Evolutionary conservation across 2,888 invertebrate species (phyloP).

Genomic region (Tinea semifulvella): DNA sequence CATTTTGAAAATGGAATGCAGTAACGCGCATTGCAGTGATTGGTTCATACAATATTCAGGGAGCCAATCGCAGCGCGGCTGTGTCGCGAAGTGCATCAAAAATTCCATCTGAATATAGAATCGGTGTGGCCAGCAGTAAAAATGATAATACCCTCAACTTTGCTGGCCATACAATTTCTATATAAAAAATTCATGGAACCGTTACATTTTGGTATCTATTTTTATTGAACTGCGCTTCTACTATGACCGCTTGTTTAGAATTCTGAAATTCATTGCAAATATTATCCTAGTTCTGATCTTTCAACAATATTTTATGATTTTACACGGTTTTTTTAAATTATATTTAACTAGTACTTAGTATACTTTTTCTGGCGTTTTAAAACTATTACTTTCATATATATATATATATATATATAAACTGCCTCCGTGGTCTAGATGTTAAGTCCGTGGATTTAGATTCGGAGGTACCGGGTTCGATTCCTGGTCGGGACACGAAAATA

Average conservation of each 20-base stretch:
- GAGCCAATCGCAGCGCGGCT: constrained; percentile 56
- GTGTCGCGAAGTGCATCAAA: constrained; percentile 67
- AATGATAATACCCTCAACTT: constrained; percentile 66
- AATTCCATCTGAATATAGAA: constrained; percentile 66
- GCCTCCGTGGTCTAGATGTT: too few species aligned
- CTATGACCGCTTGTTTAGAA: constrained; percentile 1
- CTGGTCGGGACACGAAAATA: too few species aligned
- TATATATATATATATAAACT: too few species aligned
- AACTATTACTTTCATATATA: too few species aligned
- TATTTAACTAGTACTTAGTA: too few species aligned
- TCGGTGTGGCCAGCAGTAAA: constrained; percentile 65
- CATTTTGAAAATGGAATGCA: constrained; percentile 64
- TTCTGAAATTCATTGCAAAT: too few species aligned
- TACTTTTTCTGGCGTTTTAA: too few species aligned
- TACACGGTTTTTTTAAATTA: too few species aligned
- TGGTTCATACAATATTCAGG: constrained; percentile 67
- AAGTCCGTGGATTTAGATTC: too few species aligned
- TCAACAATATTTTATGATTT: too few species aligned
- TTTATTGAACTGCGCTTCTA: background rate
- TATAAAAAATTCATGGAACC: constrained; percentile 63
- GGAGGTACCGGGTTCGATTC: too few species aligned
- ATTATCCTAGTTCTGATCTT: constrained; percentile 3
- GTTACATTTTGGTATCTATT: background rate
- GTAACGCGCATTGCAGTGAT: constrained; percentile 56
- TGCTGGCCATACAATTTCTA: constrained; percentile 56